A percentile compares a stretch with the other conserved stretches of the same genome.
phyloP scores from a whole-genome alignment of 2,888 invertebrate species.

The Aphrophora alni region DNA sequence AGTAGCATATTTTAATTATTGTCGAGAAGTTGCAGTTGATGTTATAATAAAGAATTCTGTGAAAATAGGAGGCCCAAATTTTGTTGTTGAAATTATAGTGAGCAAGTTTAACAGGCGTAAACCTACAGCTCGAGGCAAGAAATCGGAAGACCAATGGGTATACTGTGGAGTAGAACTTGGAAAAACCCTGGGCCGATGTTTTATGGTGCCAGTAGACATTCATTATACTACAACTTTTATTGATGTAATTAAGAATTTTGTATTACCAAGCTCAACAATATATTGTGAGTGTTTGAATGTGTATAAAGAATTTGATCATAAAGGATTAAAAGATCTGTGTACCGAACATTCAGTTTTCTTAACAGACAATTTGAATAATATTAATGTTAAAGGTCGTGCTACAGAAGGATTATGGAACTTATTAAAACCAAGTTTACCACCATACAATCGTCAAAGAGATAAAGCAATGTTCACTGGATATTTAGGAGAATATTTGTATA shows the following conservation, averaged over 20 bases:
- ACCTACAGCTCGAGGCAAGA: conserved; percentile 24
- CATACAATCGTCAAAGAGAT: conserved; percentile 31
- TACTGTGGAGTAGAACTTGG: conserved; percentile 34
- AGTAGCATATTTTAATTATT: conserved; percentile 36
- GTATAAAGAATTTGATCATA: conserved; percentile 27
- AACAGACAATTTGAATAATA: conserved; percentile 27
- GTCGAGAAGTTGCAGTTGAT: conserved; percentile 36
- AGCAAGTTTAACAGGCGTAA: conserved; percentile 33
- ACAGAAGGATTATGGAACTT: conserved; percentile 30
- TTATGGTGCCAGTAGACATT: conserved; percentile 32
- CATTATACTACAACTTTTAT: conserved; percentile 35
- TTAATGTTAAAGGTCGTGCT: conserved; percentile 9
- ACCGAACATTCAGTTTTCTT: conserved; percentile 17
- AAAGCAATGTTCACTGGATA: conserved; percentile 36
- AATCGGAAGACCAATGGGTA: conserved; percentile 29
- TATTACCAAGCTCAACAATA: conserved; percentile 24
- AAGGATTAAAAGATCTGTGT: conserved; percentile 26
- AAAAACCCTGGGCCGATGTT: conserved; percentile 18
- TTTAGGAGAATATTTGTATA: conserved; percentile 30
- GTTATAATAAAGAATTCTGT: conserved; percentile 26
- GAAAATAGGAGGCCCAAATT: conserved; percentile 23
- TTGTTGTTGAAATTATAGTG: conserved; percentile 30
- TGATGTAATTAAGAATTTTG: conserved; percentile 32
- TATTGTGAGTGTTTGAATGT: conserved; percentile 33
- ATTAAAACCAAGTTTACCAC: conserved; percentile 31